Evolutionary conservation across 2,888 invertebrate species (phyloP), one percentile per base, ranked within the genome.

Genomic region (Stenolophus ochropezus): DNA sequence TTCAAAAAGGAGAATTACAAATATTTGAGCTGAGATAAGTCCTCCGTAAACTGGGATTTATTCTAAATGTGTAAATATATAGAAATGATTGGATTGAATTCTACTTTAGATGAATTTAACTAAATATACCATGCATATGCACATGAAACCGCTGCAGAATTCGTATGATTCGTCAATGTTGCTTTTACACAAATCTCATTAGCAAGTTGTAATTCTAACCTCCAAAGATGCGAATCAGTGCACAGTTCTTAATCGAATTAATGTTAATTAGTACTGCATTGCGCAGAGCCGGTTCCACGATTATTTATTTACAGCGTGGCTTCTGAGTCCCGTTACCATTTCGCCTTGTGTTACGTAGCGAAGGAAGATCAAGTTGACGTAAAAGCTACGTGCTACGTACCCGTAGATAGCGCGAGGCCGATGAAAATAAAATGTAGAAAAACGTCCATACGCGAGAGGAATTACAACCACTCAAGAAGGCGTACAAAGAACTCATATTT

Each of bases 221-320:
- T 11, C n/a, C n/a, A 23, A 14, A 18, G 58, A 58, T 23, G 11
- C 23, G n/a, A 61, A 73, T 49, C 47, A 49, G 49, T 21, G 78
- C 61, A 33, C 78, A 61, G 65, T 65, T 78, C 78, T 65, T 65
- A 79, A 79, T 79, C 51, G 69, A 79, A 79, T 79, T 79, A 53
- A 79, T 71, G 69, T 71, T 79, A 69, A 79, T 79, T 51, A 79
- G 71, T 49, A 51, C 25, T 33, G 69, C 79, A 27, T 47, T 18
- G 49, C 27, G 51, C 51, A 25, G 25, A 79, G 65, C 53, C 79
- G 71, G 69, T 69, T 69, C 61, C 21, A 23, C 23, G 23, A 78
- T 42, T 65, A 79, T 21, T 65, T 65, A 78, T 47, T 78, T 58
- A 33, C 53, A 53, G n/a, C 25, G 76, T 76, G 56, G 76, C 18